Evolutionary conservation across 2,797 vertebrate genomes (phyloP).

Genomic region (Sandelia bainsii): DNA sequence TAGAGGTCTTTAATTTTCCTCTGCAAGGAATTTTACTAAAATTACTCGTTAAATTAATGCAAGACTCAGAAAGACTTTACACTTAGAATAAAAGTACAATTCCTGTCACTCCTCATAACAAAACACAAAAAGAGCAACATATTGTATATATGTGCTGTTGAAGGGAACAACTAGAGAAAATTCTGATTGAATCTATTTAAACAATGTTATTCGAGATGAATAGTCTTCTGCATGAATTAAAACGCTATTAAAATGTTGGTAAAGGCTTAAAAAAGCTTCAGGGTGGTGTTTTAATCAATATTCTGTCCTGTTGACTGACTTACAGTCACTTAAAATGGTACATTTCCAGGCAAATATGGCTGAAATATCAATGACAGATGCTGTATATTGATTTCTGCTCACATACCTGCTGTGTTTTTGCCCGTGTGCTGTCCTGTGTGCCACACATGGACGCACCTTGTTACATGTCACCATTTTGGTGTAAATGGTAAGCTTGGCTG

Average conservation of each 20-base stretch:
- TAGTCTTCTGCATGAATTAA: neutral
- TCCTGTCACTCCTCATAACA: neutral
- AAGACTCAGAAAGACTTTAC: neutral
- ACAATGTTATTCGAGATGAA: neutral
- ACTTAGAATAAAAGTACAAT: neutral
- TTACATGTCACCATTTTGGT: constrained; percentile 72
- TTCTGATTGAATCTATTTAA: neutral
- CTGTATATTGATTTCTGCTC: constrained; percentile 14
- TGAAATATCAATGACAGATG: neutral
- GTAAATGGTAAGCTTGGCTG: constrained; percentile 79
- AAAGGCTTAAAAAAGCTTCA: too few relatives aligned
- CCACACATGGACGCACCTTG: constrained; percentile 53
- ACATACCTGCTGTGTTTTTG: constrained; percentile 7
- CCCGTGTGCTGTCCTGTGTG: neutral
- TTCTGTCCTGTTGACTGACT: neutral
- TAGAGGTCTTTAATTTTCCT: neutral
- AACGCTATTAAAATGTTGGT: neutral
- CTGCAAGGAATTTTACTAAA: neutral
- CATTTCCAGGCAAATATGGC: neutral
- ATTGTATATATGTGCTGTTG: neutral
- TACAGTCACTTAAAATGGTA: neutral
- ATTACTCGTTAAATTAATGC: neutral
- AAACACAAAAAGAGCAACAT: neutral
- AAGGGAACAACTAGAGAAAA: neutral
- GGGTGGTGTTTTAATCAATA: neutral